phyloP scores from a whole-genome alignment of 2,113 vertebrate genomes.

The Oostethus manadensis region DNA sequence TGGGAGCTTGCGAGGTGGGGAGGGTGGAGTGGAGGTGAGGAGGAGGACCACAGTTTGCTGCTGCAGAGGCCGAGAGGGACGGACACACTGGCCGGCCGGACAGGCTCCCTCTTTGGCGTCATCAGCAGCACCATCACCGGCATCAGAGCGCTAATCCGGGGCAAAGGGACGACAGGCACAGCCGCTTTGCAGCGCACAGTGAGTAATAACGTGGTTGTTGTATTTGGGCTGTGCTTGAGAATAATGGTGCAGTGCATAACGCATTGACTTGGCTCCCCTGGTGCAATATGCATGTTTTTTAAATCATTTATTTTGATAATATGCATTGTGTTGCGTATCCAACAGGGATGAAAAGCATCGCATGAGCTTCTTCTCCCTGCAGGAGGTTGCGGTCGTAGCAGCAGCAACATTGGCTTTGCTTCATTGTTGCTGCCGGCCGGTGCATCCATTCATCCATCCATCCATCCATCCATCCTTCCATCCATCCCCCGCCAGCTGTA shows the following conservation, averaged over 20 bases:
- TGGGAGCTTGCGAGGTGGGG: slow-evolving; percentile 36
- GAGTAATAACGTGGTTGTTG: slow-evolving; percentile 26
- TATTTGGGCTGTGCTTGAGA: slow-evolving; percentile 1
- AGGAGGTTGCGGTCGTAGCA: slow-evolving; percentile 1
- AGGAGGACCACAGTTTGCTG: slow-evolving; percentile 55
- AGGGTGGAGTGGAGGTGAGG: slow-evolving; percentile 28
- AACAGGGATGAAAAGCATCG: neutral
- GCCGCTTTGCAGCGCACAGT: slow-evolving; percentile 42
- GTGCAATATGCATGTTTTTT: slow-evolving; percentile 31
- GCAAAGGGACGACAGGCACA: slow-evolving; percentile 19
- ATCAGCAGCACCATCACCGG: slow-evolving; percentile 35
- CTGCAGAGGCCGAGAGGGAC: slow-evolving; percentile 52
- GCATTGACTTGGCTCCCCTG: neutral
- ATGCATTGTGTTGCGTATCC: slow-evolving; percentile 16
- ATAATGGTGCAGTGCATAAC: slow-evolving; percentile 55
- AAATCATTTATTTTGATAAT: neutral
- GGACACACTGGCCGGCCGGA: slow-evolving; percentile 32
- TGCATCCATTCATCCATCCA: slow-evolving; percentile 26
- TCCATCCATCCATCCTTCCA: no score
- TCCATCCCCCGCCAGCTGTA: slow-evolving; percentile 44
- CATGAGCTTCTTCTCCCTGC: neutral
- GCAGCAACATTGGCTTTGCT: slow-evolving; percentile 8
- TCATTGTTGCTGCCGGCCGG: slow-evolving; percentile 50
- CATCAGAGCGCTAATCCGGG: neutral
- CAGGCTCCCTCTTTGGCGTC: slow-evolving; percentile 29